Percentiles rank a stretch among this genome's conserved stretches.
Conservation (phyloP, 2,113 vertebrate species). For the Anoura caudifer region DNA sequence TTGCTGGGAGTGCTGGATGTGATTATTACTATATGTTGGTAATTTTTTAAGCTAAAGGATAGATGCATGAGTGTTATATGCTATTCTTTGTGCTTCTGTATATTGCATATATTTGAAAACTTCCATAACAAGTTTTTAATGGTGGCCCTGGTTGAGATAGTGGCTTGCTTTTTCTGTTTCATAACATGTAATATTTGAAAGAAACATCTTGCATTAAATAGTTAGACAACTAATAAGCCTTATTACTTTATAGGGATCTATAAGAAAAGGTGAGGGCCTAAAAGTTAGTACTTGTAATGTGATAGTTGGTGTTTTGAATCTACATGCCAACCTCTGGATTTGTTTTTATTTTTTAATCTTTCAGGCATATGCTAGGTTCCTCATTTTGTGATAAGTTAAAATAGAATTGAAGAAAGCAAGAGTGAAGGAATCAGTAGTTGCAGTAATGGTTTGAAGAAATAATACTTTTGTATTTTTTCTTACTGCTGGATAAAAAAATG, state of each 20-base stretch:
- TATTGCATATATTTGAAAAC: background rate
- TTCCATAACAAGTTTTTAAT: background rate
- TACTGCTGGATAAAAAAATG: background rate
- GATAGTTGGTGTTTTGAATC: background rate
- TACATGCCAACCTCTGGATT: background rate
- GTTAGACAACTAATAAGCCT: background rate
- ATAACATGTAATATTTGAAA: conserved; percentile 24
- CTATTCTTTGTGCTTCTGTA: background rate
- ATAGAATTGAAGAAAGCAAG: background rate
- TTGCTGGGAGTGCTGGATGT: background rate
- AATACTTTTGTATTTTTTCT: background rate
- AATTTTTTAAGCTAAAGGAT: background rate
- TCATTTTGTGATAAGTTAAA: background rate
- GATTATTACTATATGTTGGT: background rate
- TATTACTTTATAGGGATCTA: background rate
- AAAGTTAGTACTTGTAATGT: conserved; percentile 1
- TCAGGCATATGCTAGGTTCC: background rate
- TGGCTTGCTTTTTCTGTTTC: background rate
- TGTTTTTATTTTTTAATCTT: background rate
- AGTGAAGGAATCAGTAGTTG: background rate
- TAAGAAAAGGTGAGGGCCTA: background rate
- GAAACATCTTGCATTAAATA: background rate
- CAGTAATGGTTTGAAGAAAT: background rate
- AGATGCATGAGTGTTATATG: background rate
- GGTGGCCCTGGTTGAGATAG: background rate